Percentiles rank a stretch among this genome's conserved stretches.
These are phyloP conservation scores for Panagrolaimus sp. DNA, from an alignment of 1,140 invertebrate species.

Conservation along the genomic window DNA sequence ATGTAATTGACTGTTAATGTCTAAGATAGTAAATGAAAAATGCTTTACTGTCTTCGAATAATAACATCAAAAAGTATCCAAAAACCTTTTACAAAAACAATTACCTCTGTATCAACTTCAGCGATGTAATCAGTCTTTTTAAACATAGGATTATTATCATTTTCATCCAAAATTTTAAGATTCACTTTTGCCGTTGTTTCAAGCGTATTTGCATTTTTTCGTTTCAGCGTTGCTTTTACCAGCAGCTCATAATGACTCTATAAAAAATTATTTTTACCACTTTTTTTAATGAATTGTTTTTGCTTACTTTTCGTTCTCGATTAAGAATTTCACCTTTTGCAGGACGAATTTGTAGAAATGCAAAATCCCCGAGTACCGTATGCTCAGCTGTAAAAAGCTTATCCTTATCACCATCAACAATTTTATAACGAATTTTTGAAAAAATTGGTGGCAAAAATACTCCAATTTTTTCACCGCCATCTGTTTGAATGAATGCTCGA, in stretches of 20 bases:
- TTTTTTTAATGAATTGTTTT: background rate
- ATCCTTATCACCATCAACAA: slow-evolving; percentile 42
- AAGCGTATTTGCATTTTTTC: slow-evolving; percentile 34
- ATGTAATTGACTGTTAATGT: too few species aligned
- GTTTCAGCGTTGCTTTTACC: slow-evolving; percentile 35
- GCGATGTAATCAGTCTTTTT: slow-evolving; percentile 28
- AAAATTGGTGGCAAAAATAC: slow-evolving; percentile 38
- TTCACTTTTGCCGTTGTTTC: slow-evolving; percentile 35
- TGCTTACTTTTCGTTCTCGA: slow-evolving; percentile 29
- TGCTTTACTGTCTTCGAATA: too few species aligned
- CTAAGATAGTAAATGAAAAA: too few species aligned
- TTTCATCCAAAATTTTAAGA: slow-evolving; percentile 33
- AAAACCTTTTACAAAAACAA: background rate
- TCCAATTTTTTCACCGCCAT: slow-evolving; percentile 29
- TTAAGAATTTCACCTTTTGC: slow-evolving; percentile 38
- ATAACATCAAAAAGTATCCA: too few species aligned
- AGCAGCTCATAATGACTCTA: slow-evolving; percentile 32
- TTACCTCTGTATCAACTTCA: slow-evolving; percentile 37
- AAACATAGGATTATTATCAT: slow-evolving; percentile 41
- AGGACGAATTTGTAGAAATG: slow-evolving; percentile 30
- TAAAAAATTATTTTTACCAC: background rate
- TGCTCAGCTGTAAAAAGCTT: slow-evolving; percentile 25
- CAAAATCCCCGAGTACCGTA: slow-evolving; percentile 38
- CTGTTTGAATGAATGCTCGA: background rate
- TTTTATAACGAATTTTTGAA: slow-evolving; percentile 38